phyloP scores from a whole-genome alignment of 2,888 invertebrate species.

The Lomographa bimaculata region DNA sequence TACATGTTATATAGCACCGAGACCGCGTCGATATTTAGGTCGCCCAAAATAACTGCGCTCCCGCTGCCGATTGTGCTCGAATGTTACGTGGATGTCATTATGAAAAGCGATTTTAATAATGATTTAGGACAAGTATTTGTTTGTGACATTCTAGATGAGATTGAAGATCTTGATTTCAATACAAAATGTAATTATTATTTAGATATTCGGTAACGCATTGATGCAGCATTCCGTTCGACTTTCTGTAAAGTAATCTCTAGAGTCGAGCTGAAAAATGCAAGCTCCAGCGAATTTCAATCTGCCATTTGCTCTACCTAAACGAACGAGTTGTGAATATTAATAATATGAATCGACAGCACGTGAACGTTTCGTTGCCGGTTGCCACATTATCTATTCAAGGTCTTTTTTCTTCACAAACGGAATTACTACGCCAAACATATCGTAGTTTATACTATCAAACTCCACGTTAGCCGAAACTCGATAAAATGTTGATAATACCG shows the following conservation, averaged over 20 bases:
- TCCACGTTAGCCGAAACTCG: conserved; percentile 46
- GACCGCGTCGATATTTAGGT: conserved; percentile 76
- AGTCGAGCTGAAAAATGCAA: no score
- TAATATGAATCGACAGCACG: not conserved
- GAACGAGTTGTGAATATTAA: conserved; percentile 9
- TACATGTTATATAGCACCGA: conserved; percentile 43
- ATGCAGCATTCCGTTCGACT: no score
- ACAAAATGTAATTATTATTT: no score
- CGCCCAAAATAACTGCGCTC: conserved; percentile 73
- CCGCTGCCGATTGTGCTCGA: conserved; percentile 50
- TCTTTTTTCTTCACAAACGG: conserved; percentile 24
- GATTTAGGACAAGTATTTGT: no score
- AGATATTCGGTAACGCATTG: no score
- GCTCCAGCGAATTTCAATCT: no score
- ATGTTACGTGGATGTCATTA: conserved; percentile 27
- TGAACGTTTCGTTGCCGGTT: not conserved
- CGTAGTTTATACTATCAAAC: conserved; percentile 30
- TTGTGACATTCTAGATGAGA: no score
- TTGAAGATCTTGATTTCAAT: no score
- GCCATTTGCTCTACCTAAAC: conserved; percentile 7
- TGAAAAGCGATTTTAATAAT: no score
- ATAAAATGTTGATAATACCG: conserved; percentile 62
- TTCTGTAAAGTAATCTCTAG: no score
- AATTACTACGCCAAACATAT: conserved; percentile 26
- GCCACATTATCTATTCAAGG: conserved; percentile 43